Conservation (phyloP, 2,888 invertebrate species). For the Agrotis exclamationis region DNA sequence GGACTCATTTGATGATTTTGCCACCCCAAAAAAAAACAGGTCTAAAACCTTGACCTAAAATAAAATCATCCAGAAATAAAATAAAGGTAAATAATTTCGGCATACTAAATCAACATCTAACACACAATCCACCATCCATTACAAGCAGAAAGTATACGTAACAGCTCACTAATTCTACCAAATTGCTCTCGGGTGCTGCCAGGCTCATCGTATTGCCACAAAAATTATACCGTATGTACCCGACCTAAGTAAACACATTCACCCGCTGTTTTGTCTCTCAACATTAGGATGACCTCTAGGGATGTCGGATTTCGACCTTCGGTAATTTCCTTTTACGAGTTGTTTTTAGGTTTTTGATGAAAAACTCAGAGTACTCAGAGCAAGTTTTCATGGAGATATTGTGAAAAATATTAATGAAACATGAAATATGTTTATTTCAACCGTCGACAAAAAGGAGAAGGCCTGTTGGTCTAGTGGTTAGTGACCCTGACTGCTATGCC, state of each 20-base stretch:
- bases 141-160: conserved; percentile 17
- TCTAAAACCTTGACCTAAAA: too few relatives aligned
- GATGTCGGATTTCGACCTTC: conserved; percentile 23
- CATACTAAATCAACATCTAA: conserved; percentile 23
- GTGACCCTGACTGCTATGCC: too few relatives aligned
- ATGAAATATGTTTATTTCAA: too few relatives aligned
- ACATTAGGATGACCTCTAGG: conserved; percentile 39
- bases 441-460: too few relatives aligned
- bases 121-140: background rate
- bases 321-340: background rate
- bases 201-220: conserved; percentile 41
- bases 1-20: too few relatives aligned
- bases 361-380: background rate
- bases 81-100: background rate
- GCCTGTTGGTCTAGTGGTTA: too few relatives aligned
- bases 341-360: background rate
- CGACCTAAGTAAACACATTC: conserved; percentile 60
- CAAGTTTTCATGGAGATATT: too few relatives aligned
- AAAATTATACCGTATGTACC: conserved; percentile 57
- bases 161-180: conserved; percentile 30
- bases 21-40: too few relatives aligned
- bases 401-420: background rate
- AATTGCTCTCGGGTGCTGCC: conserved; percentile 45
- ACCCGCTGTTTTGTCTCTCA: conserved; percentile 43
- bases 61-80: background rate